Base-by-base conservation (phyloP, 2,888 invertebrate genomes). In the Apotomis turbidana region DNA sequence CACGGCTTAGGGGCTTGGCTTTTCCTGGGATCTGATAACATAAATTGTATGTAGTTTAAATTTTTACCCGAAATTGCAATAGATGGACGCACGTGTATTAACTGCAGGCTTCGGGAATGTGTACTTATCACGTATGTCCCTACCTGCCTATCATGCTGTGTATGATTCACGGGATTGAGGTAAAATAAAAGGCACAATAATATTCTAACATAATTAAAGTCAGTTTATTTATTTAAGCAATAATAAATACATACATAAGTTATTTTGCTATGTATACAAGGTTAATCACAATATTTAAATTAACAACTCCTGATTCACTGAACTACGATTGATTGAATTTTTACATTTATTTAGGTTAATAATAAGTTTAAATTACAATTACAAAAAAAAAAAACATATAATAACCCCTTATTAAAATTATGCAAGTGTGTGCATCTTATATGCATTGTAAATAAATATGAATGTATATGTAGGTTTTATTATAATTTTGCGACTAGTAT, bases 151-250 rank as follows among this genome's bases (percentile, higher is more conserved):
- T 27, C 27, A 27, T 27, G 27, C 27, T 27, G 27, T 27, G 27
- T 27, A 10, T 3, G 9, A 9, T 49, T 49, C 10, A 49, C 9
- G 41, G 44, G n/a, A 36, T 3, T n/a, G 8, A 10, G 60, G 8
- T 5, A 4, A 68, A 72, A 68, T 68, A 68, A 72, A 36, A 72
- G 58, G 57, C 72, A 62, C 68, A 63, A 59, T 63, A 72, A 68
- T 72, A 54, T 72, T 72, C 68, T 68, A 72, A 72, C 52, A 59
- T 72, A 72, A 62, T 68, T 68, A 72, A 68, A 58, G 68, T 72
- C 68, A 63, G 68, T 72, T 72, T 72, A 68, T 72, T 72, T 62
- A 72, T 72, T 62, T 71, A 71, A 71, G 71, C 71, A 72, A 57
- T 68, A 68, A 72, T 71, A 71, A 27, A 71, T 67, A 70, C 58